These are phyloP conservation scores for Manacus vitellinus DNA, from an alignment of 2,113 vertebrate genomes.

Conservation along the genomic window DNA sequence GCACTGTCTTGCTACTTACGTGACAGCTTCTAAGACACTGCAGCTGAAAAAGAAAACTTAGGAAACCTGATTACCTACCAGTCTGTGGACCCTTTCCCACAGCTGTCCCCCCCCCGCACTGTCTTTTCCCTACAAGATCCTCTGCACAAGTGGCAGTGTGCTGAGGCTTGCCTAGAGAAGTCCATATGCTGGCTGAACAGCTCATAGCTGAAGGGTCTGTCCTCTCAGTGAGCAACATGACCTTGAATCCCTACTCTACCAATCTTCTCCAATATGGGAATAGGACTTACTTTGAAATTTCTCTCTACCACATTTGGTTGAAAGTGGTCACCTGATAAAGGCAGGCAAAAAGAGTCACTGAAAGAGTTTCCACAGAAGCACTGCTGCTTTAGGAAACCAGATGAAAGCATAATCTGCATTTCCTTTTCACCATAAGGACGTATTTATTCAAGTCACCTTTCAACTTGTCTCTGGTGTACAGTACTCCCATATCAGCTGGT, in stretches of 20 bases:
- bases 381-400: background rate
- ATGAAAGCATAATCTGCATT: background rate
- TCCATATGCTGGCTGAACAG: background rate
- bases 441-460: conserved; percentile 78
- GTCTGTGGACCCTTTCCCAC: background rate
- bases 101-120: background rate
- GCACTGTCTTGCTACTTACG: background rate
- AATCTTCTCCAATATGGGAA: background rate
- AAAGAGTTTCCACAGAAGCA: background rate
- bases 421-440: background rate
- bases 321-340: background rate
- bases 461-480: conserved; percentile 89
- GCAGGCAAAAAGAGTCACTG: background rate
- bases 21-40: background rate
- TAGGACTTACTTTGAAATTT: background rate
- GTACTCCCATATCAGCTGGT: conserved; percentile 92
- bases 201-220: background rate
- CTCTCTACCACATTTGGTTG: background rate
- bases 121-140: background rate
- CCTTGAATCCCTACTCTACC: background rate
- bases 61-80: background rate
- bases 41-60: background rate
- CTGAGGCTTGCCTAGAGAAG: background rate
- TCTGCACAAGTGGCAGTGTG: background rate
- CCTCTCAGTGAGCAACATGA: fast-evolving